Conservation (phyloP, 2,797 vertebrate species). For the Spheniscus humboldti region DNA sequence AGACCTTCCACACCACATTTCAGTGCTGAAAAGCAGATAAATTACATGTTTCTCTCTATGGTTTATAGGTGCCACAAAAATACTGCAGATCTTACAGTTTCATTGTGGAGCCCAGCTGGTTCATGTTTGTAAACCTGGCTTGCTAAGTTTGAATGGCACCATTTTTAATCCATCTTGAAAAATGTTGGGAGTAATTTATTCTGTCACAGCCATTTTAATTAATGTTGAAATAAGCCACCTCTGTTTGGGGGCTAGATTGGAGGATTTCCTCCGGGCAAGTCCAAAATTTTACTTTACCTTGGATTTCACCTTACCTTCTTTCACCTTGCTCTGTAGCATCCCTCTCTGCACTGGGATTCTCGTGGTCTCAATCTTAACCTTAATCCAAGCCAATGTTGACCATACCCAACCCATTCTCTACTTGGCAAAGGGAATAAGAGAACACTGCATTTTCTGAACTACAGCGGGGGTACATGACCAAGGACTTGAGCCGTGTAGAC, state of each 20-base stretch:
- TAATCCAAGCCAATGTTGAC: not conserved
- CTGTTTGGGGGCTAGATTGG: not conserved
- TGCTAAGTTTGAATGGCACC: not conserved
- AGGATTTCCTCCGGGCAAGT: not conserved
- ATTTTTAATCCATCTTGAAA: not conserved
- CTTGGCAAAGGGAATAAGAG: not conserved
- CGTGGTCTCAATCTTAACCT: not conserved
- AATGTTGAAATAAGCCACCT: not conserved
- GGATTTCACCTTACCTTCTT: not conserved
- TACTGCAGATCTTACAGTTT: not conserved
- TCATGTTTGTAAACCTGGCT: not conserved
- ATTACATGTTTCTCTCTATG: not conserved
- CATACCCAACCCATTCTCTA: not conserved
- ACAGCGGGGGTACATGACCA: accelerated
- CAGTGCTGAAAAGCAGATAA: not conserved
- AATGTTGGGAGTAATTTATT: not conserved
- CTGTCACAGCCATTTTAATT: not conserved
- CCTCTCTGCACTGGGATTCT: not conserved
- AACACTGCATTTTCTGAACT: not conserved
- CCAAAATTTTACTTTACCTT: not conserved
- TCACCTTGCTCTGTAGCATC: not conserved
- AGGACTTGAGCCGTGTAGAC: not conserved
- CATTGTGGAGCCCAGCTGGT: not conserved
- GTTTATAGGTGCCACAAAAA: not conserved
- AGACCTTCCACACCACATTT: not conserved